Conservation (phyloP, 1,140 invertebrate species). For the Drosophila albomicans region DNA sequence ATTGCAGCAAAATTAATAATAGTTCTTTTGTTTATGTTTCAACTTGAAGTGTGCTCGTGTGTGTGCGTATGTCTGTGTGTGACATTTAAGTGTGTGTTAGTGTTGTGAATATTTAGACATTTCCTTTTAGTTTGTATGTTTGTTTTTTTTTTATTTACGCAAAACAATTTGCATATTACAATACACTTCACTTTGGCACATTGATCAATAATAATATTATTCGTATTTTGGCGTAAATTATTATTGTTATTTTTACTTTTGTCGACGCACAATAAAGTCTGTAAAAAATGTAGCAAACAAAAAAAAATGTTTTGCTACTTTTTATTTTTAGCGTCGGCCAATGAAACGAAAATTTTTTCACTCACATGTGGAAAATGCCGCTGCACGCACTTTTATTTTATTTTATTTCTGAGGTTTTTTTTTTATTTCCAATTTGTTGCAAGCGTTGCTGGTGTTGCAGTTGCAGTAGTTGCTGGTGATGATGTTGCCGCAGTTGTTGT, state of each 20-base stretch:
- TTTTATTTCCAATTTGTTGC: slow-evolving; percentile 33
- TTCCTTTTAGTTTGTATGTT: slow-evolving; percentile 13
- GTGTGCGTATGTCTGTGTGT: slow-evolving; percentile 10
- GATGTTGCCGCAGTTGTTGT: slow-evolving; percentile 25
- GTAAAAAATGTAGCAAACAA: slow-evolving; percentile 20
- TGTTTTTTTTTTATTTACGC: slow-evolving; percentile 13
- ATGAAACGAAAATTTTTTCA: slow-evolving; percentile 48
- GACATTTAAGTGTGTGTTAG: slow-evolving; percentile 16
- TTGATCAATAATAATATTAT: slow-evolving; percentile 12
- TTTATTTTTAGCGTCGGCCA: slow-evolving; percentile 45
- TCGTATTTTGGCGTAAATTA: slow-evolving; percentile 33
- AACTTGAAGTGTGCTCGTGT: background rate
- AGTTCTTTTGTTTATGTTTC: slow-evolving; percentile 22
- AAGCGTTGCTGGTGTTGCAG: slow-evolving; percentile 32
- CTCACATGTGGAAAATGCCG: slow-evolving; percentile 58
- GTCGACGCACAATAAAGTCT: slow-evolving; percentile 2
- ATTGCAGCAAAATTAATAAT: slow-evolving; percentile 12
- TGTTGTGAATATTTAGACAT: slow-evolving; percentile 22
- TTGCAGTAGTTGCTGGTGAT: slow-evolving; percentile 33
- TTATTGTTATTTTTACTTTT: background rate
- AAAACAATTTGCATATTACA: slow-evolving; percentile 27
- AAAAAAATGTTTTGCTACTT: slow-evolving; percentile 33
- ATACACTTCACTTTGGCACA: slow-evolving; percentile 68
- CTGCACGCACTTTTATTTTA: slow-evolving; percentile 42
- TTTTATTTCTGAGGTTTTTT: slow-evolving; percentile 7